Base-by-base conservation (phyloP, 37 sponge, comb jelly and placozoan genomes). In the Hormiphora californensis region DNA sequence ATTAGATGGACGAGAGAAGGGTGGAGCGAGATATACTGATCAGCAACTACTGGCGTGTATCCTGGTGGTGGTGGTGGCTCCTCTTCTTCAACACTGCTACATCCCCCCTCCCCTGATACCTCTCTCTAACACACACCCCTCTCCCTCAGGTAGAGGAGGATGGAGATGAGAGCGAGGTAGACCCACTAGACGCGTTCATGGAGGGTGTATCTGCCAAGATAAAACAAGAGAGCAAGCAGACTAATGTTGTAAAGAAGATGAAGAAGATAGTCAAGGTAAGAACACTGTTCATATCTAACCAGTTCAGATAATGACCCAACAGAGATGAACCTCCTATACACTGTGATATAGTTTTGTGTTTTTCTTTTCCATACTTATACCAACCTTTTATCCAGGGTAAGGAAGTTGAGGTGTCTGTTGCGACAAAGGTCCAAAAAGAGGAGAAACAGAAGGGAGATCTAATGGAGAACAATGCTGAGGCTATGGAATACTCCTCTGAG, bases 121-220 rank as follows among this genome's bases (percentile, higher is more conserved):
- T 17, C 33, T 32, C 33, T 32, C 33, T 17, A 15, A 11, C 21
- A 63, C 11, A 63, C 31, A 32, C 15, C 11, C 17, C 21, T 40
- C 44, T 5, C 21, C 21, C n/a, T 5, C 39, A 36, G 25, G 88
- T 54, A 34, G 54, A 57, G 39, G 53, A 43, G n/a, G 59, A 59
- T 30, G 87, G 85, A 38, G 67, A 88, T 3, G 88, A 88, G 78
- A 90, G 89, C 0, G 93, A 93, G 31, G 88, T 91, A 11, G 96
- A 96, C 69, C 95, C 95, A 17, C 87, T 98, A 40, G 99, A 98
- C 88, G 95, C 94, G 32, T 98, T 92, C 21, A 89, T 88, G 86
- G 91, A 87, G 39, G 87, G 87, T 23, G 68, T 88, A 27, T 73
- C 81, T 46, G n/a, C 12, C 23, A 46, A 73, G 81, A 85, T 94